Base-by-base conservation (phyloP, 2,888 invertebrate species). In the Aricia artaxerxes region DNA sequence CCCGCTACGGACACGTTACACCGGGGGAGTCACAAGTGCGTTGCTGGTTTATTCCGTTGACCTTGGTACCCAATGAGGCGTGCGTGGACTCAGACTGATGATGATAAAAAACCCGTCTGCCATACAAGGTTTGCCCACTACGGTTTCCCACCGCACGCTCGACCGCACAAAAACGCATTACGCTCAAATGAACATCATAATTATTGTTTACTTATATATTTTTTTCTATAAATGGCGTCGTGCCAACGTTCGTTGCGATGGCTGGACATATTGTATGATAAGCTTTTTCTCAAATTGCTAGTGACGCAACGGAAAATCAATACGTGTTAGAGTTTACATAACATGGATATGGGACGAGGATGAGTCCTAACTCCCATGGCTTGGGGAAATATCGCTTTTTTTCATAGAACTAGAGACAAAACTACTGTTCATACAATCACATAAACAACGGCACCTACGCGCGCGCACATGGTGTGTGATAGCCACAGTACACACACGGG, bases 101-200 rank as follows among this genome's bases (percentile, higher is more conserved):
- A 69, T 69, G 69, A 44, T 75, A 75, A 75, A 73, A 75, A 75
- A 75, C 44, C 75, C 24, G 44, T 75, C 24, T 75, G 49, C 49
- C 44, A 75, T 44, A 49, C 49, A 75, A 75, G 24, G 75, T 24
- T 75, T 44, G 75, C 44, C 75, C 69, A 69, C 69, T 69, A 69
- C 69, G 69, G 49, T 75, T 75, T 75, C 75, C 75, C 75, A 75
- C 24, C 44, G 35, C 44, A 44, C 75, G 49, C 73, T 73, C 73
- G 75, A 11, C 9, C 75, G 75, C 11, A 49, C 75, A 75, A 75
- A 44, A 75, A 75, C 75, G 44, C 75, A 75, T 49, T 44, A 75
- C 75, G 75, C 44, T 75, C 75, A 75, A 75, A 44, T 31, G 75
- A 49, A 75, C 24, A 75, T 75, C 5, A n/a, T 75, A 44, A 49